Evolutionary conservation across 2,113 vertebrate genomes (phyloP).

Genomic region (Hemiscyllium ocellatum): DNA sequence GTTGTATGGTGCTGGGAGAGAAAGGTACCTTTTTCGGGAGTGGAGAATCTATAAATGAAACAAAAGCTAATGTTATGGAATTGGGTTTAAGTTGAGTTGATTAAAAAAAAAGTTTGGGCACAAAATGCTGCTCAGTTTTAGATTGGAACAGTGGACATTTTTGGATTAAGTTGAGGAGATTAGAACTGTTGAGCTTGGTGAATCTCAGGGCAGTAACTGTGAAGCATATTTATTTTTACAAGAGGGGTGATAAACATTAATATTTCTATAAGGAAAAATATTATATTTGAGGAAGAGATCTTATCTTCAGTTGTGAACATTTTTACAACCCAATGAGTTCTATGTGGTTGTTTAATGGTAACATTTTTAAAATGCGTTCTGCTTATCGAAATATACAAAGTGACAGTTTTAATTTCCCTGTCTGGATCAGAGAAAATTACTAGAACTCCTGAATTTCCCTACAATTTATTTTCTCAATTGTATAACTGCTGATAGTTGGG

Average conservation of each 20-base stretch:
- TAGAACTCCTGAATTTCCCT: not conserved
- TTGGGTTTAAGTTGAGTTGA: not conserved
- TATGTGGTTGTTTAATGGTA: not conserved
- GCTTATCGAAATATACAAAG: not conserved
- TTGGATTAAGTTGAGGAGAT: not conserved
- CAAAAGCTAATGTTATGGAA: not conserved
- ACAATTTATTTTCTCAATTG: not conserved
- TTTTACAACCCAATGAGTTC: not conserved
- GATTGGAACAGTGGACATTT: not conserved
- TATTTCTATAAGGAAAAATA: not conserved
- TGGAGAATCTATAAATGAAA: not conserved
- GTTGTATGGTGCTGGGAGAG: not conserved
- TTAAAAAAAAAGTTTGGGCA: not conserved
- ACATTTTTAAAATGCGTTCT: not conserved
- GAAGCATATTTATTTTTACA: not conserved
- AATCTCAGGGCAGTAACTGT: not conserved
- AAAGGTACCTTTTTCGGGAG: not conserved
- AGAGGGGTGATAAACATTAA: not conserved
- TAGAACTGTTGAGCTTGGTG: not conserved
- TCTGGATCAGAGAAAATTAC: not conserved
- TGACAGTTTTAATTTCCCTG: not conserved
- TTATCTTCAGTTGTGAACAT: not conserved
- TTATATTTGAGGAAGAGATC: not conserved
- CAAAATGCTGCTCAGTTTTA: not conserved
- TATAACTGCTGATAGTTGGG: not conserved